These are phyloP conservation scores for Lepus americanus DNA, from an alignment of 2,113 vertebrate species.

Conservation along the genomic window DNA sequence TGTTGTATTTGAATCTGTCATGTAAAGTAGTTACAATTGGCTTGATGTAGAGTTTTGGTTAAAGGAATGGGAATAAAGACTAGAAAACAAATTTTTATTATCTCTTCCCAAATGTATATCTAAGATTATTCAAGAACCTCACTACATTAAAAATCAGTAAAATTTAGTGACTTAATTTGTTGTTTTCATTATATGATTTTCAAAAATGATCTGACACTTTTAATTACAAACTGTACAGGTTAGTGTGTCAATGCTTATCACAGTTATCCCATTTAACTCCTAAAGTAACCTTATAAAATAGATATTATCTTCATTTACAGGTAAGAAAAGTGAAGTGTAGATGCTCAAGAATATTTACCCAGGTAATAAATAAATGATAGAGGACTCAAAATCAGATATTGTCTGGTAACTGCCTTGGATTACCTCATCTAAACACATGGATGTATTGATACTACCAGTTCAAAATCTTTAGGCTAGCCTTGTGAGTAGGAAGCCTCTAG, in stretches of 20 bases:
- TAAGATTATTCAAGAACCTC: conserved; percentile 37
- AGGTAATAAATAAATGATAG: background rate
- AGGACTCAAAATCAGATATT: background rate
- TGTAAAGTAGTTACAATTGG: background rate
- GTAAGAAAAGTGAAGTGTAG: background rate
- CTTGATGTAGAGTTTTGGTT: background rate
- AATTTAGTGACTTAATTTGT: background rate
- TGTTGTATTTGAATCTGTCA: background rate
- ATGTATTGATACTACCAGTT: background rate
- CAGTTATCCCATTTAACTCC: conserved; percentile 37
- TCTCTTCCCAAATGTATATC: background rate
- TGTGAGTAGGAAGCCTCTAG: background rate
- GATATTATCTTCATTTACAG: conserved; percentile 11
- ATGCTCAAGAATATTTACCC: background rate
- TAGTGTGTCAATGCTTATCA: background rate
- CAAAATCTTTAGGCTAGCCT: conserved; percentile 1
- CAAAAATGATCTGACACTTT: background rate
- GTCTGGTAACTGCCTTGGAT: background rate
- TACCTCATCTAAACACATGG: background rate
- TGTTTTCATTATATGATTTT: background rate
- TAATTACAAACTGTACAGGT: background rate
- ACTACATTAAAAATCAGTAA: background rate
- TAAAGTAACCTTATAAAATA: background rate
- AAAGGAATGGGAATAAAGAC: background rate
- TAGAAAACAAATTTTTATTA: background rate